A percentile compares a stretch with the other conserved stretches of the same genome.
Conservation (phyloP, 2,797 vertebrate species). For the Amblyraja radiata region DNA sequence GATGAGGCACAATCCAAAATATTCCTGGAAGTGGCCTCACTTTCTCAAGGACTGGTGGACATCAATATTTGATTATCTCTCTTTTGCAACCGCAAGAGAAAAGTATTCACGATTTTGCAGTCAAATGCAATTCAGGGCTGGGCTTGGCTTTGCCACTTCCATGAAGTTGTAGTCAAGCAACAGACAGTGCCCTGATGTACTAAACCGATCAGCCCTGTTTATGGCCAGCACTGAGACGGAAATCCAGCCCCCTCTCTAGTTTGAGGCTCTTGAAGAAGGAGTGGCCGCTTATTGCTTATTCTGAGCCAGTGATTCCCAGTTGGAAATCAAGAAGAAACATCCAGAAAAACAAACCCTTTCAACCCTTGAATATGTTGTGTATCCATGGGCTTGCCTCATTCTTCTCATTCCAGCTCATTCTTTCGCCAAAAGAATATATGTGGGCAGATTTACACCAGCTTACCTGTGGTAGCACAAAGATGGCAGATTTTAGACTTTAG, state of each 20-base stretch:
- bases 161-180: background rate
- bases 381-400: no score
- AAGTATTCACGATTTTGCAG: background rate
- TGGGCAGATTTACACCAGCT: no score
- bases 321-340: no score
- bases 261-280: background rate
- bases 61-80: background rate
- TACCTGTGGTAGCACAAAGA: no score
- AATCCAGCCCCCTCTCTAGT: background rate
- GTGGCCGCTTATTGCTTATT: background rate
- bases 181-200: background rate
- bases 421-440: no score
- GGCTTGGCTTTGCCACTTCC: background rate
- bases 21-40: background rate
- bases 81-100: background rate
- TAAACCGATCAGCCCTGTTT: background rate
- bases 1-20: background rate
- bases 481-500: no score
- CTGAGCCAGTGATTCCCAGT: no score
- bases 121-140: no score
- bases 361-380: no score
- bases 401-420: no score
- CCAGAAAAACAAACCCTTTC: no score
- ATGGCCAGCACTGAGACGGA: background rate
- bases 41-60: background rate